Evolutionary conservation across 2,888 invertebrate genomes (phyloP).

Genomic region (Perithous albicinctus): DNA sequence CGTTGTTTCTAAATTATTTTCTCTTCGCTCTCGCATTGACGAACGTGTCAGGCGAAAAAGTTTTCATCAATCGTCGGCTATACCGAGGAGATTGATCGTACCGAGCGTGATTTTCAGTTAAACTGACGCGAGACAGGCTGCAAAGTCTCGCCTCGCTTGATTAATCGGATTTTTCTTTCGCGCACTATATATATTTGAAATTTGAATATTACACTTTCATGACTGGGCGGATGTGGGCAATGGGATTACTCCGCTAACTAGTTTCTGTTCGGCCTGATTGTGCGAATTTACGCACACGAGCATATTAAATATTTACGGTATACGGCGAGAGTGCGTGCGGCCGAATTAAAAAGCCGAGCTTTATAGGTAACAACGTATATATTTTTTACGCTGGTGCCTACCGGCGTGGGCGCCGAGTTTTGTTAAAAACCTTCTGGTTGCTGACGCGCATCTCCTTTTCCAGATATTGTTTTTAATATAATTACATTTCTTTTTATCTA

Average conservation of each 20-base stretch:
- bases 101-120: conserved; percentile 43
- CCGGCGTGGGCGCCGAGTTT: not conserved
- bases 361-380: conserved; percentile 26
- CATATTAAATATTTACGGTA: conserved; percentile 48
- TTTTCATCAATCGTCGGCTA: conserved; percentile 31
- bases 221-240: conserved; percentile 16
- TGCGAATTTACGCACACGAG: conserved; percentile 32
- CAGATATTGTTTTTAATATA: not conserved
- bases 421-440: not conserved
- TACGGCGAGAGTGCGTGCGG: conserved; percentile 38
- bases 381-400: conserved; percentile 1
- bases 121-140: conserved; percentile 19
- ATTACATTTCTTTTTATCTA: not conserved
- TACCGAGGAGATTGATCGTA: conserved; percentile 40
- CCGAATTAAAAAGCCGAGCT: conserved; percentile 36
- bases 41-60: conserved; percentile 32
- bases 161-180: conserved; percentile 43
- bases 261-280: conserved; percentile 13
- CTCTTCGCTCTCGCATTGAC: not conserved
- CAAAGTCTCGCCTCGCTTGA: conserved; percentile 40
- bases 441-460: conserved; percentile 3
- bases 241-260: conserved; percentile 44
- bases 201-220: conserved; percentile 52
- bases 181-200: conserved; percentile 26
- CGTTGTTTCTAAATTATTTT: not conserved